Evolutionary conservation across 2,797 vertebrate species (phyloP), one percentile per base, ranked within the genome.

Genomic region (Coreius guichenoti): DNA sequence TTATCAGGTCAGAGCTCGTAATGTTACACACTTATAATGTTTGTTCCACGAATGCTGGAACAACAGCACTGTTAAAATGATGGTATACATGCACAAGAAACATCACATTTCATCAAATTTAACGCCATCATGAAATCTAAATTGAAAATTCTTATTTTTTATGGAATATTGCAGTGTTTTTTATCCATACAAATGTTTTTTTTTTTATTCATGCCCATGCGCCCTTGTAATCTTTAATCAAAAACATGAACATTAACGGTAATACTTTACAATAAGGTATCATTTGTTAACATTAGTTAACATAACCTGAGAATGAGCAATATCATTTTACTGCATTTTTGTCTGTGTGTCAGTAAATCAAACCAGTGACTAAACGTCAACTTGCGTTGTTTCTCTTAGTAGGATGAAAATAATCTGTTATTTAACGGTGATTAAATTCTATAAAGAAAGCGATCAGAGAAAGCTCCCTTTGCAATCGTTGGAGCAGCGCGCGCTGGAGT

Each of bases 1-100:
- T 70, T 73, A 80, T 43, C 68, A 85, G 77, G 77, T 80, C 83
- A 80, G 68, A 31, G 26, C 75, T 78, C 13, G 1, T 43, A 33
- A 63, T 39, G 56, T 65, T 80, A 63, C 54, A 82, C 19, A 12
- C 69, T 70, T 58, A 56, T 69, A 69, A 65, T 51, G 63, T n/a
- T 45, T 67, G 43, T 51, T 80, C 13, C 19, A 49, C 43, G 3
- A 39, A 76, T 49, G 23, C 23, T 63, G 54, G 33, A 29, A 65
- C 29, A n/a, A 26, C 61, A 19, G 58, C 31, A 21, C 26, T 26
- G 23, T 26, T 79, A 45, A 79, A 33, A 23, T 56, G 19, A 77
- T 56, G 13, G n/a, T 65, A 11, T 43, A 12, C 63, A 67, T 47
- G 74, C n/a, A 29, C 67, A 36, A 63, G 49, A 84, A 26, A 76